A percentile compares a stretch with the other conserved stretches of the same genome.
phyloP scores from a whole-genome alignment of 2,113 vertebrate species.

The Neomonachus schauinslandi region DNA sequence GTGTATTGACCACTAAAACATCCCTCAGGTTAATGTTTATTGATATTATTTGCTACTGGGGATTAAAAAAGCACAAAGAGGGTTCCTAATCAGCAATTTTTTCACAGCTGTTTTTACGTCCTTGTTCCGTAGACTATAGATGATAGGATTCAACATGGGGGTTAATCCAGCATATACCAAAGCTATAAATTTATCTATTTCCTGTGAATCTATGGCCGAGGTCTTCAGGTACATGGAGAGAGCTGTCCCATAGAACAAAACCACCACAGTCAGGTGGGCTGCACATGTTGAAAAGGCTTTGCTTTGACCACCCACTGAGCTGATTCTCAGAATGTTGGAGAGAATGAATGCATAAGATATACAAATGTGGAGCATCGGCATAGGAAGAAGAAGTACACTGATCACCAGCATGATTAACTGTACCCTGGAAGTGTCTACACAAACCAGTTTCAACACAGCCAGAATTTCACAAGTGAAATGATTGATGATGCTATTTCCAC shows the following conservation, averaged over 20 bases:
- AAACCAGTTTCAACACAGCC: constrained; percentile 73
- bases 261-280: constrained; percentile 76
- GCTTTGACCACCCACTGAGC: constrained; percentile 50
- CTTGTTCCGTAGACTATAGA: constrained; percentile 75
- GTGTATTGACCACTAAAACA: background rate
- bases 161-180: constrained; percentile 64
- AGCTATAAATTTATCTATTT: constrained; percentile 71
- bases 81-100: constrained; percentile 37
- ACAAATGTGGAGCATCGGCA: constrained; percentile 69
- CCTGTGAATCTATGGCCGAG: constrained; percentile 63
- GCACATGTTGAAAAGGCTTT: constrained; percentile 82
- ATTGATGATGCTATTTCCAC: constrained; percentile 65
- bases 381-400: constrained; percentile 43
- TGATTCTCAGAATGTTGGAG: constrained; percentile 59
- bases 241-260: constrained; percentile 74
- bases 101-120: constrained; percentile 72
- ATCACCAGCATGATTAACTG: constrained; percentile 59
- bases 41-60: background rate
- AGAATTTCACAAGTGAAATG: constrained; percentile 81
- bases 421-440: constrained; percentile 45
- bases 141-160: constrained; percentile 76
- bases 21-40: background rate
- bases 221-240: constrained; percentile 76
- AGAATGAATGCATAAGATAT: constrained; percentile 79
- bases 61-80: background rate